Evolutionary conservation across 2,888 invertebrate genomes (phyloP).

Genomic region (Nineta flava): DNA sequence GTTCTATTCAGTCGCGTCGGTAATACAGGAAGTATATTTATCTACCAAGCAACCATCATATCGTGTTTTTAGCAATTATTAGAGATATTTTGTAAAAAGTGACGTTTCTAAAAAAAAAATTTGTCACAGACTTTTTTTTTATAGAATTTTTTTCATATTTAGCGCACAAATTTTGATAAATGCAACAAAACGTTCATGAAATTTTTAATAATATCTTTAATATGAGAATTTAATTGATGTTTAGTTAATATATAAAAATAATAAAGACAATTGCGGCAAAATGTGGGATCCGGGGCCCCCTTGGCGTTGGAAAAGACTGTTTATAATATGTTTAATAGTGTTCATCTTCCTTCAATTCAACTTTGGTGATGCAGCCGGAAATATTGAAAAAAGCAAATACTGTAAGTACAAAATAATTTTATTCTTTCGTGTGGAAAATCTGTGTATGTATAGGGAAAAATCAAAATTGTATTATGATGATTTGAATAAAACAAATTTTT

Average conservation of each 20-base stretch:
- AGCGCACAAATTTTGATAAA: background rate
- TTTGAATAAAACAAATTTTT: too few species aligned
- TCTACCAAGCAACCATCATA: background rate
- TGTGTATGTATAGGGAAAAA: too few species aligned
- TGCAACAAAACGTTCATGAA: background rate
- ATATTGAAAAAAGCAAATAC: conserved; percentile 25
- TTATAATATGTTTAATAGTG: background rate
- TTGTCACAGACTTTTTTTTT: background rate
- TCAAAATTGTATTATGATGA: too few species aligned
- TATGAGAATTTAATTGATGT: too few species aligned
- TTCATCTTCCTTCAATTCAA: background rate
- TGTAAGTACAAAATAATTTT: conserved; percentile 19
- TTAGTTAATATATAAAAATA: too few species aligned
- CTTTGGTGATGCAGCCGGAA: conserved; percentile 12
- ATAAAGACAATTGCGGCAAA: background rate
- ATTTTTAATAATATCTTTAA: background rate
- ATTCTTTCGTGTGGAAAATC: too few species aligned
- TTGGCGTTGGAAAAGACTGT: background rate
- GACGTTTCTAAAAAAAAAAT: background rate
- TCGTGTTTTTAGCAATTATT: background rate
- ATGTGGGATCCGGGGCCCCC: background rate
- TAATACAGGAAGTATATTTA: background rate
- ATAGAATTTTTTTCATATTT: background rate
- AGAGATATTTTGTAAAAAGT: background rate
- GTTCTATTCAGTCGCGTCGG: background rate